Conservation (phyloP, 2,113 vertebrate genomes). For the Lota lota region DNA sequence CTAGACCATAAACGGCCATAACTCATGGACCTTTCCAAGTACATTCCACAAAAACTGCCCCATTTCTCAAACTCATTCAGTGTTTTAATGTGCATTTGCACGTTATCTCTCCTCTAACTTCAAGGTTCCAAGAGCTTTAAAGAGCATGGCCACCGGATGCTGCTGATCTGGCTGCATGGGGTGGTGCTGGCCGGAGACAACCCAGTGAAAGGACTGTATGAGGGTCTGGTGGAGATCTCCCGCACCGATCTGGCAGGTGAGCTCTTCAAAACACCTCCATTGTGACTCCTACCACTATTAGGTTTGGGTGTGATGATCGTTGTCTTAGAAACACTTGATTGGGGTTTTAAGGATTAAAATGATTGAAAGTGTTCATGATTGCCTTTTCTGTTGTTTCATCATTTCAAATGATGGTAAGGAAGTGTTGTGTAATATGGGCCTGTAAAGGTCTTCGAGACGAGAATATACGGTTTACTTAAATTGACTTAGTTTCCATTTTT, state of each 20-base stretch:
- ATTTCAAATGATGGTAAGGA: neutral
- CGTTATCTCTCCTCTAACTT: neutral
- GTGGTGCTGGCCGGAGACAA: conserved; percentile 75
- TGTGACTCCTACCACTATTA: neutral
- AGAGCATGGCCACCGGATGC: conserved; percentile 87
- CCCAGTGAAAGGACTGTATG: conserved; percentile 83
- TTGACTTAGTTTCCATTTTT: too few species aligned
- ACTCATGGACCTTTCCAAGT: too few species aligned
- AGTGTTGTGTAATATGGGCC: neutral
- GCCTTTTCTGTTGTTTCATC: too few species aligned
- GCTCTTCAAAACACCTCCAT: neutral
- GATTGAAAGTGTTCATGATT: too few species aligned
- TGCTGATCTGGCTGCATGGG: conserved; percentile 89
- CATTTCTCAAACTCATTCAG: neutral
- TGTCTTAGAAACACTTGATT: neutral
- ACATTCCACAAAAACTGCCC: neutral
- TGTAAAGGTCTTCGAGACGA: neutral
- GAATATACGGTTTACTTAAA: too few species aligned
- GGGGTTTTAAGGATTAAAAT: too few species aligned
- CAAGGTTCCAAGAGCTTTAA: conserved; percentile 84
- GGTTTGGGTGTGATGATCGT: neutral
- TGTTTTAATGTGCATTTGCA: conserved; percentile 7
- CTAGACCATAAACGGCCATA: too few species aligned
- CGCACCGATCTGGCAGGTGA: conserved; percentile 86
- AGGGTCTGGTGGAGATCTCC: conserved; percentile 82